Evolutionary conservation across 2,888 invertebrate species (phyloP).

Genomic region (Callyntrura guangdongensis): DNA sequence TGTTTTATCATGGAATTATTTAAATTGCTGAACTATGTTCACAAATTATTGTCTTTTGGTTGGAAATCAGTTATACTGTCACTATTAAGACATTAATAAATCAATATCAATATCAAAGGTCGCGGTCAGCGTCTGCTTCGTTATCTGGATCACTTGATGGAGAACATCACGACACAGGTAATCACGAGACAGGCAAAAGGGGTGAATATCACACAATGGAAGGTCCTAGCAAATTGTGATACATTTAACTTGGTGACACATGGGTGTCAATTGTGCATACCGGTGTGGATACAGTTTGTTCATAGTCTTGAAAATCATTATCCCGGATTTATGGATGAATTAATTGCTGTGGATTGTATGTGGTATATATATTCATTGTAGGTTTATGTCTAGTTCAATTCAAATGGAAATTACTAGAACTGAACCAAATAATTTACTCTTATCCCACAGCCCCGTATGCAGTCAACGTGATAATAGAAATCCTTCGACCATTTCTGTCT

Average conservation of each 20-base stretch:
- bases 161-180: slow-evolving; percentile 42
- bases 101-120: too few relatives aligned
- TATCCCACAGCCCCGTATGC: slow-evolving; percentile 17
- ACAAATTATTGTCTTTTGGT: too few relatives aligned
- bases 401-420: too few relatives aligned
- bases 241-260: slow-evolving; percentile 50
- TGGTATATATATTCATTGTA: neutral
- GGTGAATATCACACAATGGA: slow-evolving; percentile 63
- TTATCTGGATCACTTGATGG: slow-evolving; percentile 43
- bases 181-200: slow-evolving; percentile 33
- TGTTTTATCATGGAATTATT: too few relatives aligned
- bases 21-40: too few relatives aligned
- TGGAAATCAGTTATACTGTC: too few relatives aligned
- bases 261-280: slow-evolving; percentile 55
- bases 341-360: slow-evolving; percentile 60
- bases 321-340: slow-evolving; percentile 62
- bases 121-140: slow-evolving; percentile 40
- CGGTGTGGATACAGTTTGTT: slow-evolving; percentile 63
- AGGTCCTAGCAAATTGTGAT: slow-evolving; percentile 20
- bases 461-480: slow-evolving; percentile 33
- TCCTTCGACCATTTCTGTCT: slow-evolving; percentile 40
- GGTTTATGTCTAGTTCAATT: too few relatives aligned
- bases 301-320: slow-evolving; percentile 59
- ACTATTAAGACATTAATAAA: too few relatives aligned
- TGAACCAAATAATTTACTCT: too few relatives aligned